Evolutionary conservation across 2,113 vertebrate species (phyloP), one percentile per base, ranked within the genome.

Genomic region (Labeo rohita): DNA sequence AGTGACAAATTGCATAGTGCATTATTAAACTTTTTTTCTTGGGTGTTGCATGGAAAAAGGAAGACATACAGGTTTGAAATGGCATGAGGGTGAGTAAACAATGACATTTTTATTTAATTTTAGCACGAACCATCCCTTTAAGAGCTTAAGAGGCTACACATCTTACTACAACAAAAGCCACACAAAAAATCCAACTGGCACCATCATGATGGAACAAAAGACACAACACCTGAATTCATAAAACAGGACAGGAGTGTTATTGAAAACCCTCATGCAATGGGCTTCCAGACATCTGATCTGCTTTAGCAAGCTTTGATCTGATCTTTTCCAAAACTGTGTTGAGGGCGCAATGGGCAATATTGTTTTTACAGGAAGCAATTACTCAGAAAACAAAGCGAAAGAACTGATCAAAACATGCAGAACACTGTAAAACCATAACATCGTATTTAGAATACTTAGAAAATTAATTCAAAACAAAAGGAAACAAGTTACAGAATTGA

Each of bases 141-240:
- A 45, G 39, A 9, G 36, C 59, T 45, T 72, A 72, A 16, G 18
- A 45, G 8, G 36, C 36, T 39, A 3, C 34, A 70, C 3, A 70
- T 68, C 89, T 79, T 80, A 87, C 50, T 36, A 61, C 54, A 92
- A 93, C 90, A 93, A 93, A 93, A 93, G 28, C 91, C 74, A 89
- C 92, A 92, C 85, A 91, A 81, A 82, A 85, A 43, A 87, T 87
- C 89, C 91, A 88, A 91, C 90, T 89, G 88, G 56, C 76, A 80
- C 73, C 49, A 78, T 61, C 73, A 34, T 6, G 85, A 72, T 88
- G 84, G 88, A 90, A 80, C 84, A 84, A 84, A 10, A 89, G 89
- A 80, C 91, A 87, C 23, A 50, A 89, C 65, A 76, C 86, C 49
- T 63, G 65, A 72, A n/a, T 87, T 86, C 63, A 61, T 59, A 77